Evolutionary conservation across 1,140 invertebrate genomes (phyloP).

Genomic region (Microplitis demolitor): DNA sequence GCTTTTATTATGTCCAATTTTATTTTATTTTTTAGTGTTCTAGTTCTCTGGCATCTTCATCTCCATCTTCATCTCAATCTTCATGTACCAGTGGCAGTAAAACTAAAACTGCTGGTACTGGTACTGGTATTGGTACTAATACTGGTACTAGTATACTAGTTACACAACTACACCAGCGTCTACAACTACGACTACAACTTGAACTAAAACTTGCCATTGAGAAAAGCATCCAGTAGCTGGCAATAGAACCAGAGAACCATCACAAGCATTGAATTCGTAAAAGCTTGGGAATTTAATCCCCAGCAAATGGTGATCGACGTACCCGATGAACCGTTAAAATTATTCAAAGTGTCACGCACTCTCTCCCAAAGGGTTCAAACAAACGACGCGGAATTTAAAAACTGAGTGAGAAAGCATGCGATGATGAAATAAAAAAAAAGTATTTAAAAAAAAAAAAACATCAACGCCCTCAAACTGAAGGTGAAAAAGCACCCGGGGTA

Average conservation of each 20-base stretch:
- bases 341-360: slow-evolving; percentile 3
- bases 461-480: too few species aligned
- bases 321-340: neutral
- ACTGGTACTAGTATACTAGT: too few species aligned
- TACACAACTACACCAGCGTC: too few species aligned
- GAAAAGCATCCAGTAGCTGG: too few species aligned
- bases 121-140: too few species aligned
- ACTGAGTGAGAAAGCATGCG: neutral
- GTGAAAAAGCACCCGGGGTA: too few species aligned
- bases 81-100: too few species aligned
- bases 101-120: too few species aligned
- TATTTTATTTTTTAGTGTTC: neutral
- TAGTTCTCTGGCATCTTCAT: too few species aligned
- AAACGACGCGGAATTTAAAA: neutral
- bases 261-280: neutral
- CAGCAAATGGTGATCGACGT: neutral
- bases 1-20: neutral
- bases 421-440: too few species aligned
- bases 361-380: neutral
- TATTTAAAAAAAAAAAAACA: too few species aligned
- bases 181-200: neutral
- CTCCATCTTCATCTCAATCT: neutral
- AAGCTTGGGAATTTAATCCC: neutral
- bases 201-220: too few species aligned
- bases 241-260: neutral